Evolutionary conservation across 1,140 invertebrate genomes (phyloP).

Genomic region (Aphelenchoides besseyi): DNA sequence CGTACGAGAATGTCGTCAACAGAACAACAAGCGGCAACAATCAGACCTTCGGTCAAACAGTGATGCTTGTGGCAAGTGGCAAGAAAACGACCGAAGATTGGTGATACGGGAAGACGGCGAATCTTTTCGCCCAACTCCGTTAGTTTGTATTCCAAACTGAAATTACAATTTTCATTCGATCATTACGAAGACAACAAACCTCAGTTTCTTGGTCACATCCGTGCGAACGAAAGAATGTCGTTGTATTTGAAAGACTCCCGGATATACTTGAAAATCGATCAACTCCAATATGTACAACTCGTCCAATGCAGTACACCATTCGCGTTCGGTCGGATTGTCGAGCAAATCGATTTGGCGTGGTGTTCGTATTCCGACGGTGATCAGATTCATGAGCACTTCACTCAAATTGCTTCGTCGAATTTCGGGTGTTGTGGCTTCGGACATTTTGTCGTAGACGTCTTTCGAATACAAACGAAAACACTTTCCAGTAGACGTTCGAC

Average conservation of each 20-base stretch:
- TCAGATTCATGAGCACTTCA: conserved; percentile 13
- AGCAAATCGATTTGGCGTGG: not conserved
- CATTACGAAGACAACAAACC: not conserved
- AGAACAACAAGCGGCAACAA: conserved; percentile 26
- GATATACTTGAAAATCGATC: conserved; percentile 5
- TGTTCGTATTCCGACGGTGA: not conserved
- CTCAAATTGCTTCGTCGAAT: conserved; percentile 50
- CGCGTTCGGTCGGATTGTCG: not conserved
- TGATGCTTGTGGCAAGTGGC: not conserved
- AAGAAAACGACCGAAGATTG: conserved; percentile 6
- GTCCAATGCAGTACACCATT: conserved; percentile 2
- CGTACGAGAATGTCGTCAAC: conserved; percentile 11
- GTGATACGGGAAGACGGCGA: not conserved
- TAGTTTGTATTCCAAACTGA: not conserved
- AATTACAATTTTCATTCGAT: conserved; percentile 4
- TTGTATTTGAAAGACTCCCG: not conserved
- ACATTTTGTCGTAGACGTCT: conserved; percentile 43
- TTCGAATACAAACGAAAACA: conserved; percentile 66
- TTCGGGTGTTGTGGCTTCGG: conserved; percentile 43
- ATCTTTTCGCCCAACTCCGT: conserved; percentile 1
- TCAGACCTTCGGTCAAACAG: conserved; percentile 15
- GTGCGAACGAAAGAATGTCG: not conserved
- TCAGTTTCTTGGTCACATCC: not conserved
- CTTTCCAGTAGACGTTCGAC: conserved; percentile 64
- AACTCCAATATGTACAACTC: conserved; percentile 8